Percentiles rank a stretch among this genome's conserved stretches.
Evolutionary conservation across 2,113 vertebrate species (phyloP).

Genomic region (Phylloscopus trochilus): DNA sequence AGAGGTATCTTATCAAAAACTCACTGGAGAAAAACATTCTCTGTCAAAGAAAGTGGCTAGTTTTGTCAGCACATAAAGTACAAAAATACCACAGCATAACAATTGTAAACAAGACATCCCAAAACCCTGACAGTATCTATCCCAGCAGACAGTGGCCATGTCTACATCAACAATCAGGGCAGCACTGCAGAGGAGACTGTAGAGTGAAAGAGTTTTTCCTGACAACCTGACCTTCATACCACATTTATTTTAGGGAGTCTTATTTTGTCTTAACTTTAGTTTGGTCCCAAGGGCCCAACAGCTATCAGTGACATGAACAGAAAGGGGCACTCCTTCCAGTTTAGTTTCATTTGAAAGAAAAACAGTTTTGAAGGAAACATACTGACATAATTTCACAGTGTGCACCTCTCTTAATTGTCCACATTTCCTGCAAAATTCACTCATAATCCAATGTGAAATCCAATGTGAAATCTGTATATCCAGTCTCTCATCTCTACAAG

Average conservation of each 20-base stretch:
- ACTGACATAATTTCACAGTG: background rate
- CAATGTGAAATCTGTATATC: background rate
- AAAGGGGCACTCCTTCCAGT: background rate
- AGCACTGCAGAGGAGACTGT: background rate
- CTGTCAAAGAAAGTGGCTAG: background rate
- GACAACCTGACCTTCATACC: background rate
- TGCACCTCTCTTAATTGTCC: background rate
- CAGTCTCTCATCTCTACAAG: background rate
- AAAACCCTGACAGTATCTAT: background rate
- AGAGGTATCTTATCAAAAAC: background rate
- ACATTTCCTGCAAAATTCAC: background rate
- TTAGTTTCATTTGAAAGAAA: background rate
- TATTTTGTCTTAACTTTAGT: background rate
- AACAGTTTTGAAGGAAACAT: background rate
- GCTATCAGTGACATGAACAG: background rate
- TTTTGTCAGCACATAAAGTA: background rate
- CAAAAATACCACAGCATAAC: background rate
- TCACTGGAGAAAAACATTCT: background rate
- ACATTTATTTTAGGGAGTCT: background rate
- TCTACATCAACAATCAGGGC: background rate
- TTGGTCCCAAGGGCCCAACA: background rate
- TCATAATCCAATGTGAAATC: background rate
- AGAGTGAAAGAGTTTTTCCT: background rate
- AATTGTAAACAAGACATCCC: background rate
- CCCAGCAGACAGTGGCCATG: background rate